Evolutionary conservation across 2,888 invertebrate species (phyloP).

Genomic region (Melipona bicolor): DNA sequence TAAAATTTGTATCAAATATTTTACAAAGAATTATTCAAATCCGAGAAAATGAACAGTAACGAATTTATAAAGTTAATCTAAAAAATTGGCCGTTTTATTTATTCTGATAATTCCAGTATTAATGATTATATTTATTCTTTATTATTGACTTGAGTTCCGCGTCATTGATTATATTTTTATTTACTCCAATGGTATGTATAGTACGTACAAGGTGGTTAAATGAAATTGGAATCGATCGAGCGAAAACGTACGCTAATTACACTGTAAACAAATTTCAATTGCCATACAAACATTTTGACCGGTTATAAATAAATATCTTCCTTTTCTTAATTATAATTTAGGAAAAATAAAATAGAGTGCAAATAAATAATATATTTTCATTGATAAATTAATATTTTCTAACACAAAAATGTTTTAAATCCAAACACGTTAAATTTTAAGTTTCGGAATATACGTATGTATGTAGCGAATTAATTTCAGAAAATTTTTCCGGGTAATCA

Average conservation of each 20-base stretch:
- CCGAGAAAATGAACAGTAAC: background rate
- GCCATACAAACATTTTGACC: background rate
- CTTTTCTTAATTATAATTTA: background rate
- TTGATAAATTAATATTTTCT: background rate
- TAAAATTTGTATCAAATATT: background rate
- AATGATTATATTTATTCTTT: background rate
- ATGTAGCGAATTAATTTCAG: constrained; percentile 11
- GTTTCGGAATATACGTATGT: background rate
- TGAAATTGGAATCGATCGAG: constrained; percentile 39
- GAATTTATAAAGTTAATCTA: background rate
- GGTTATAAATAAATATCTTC: background rate
- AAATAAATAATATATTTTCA: background rate
- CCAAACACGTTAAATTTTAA: background rate
- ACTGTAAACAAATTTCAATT: background rate
- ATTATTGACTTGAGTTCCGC: background rate
- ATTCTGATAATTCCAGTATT: background rate
- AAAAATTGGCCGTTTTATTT: background rate
- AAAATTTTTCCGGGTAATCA: background rate
- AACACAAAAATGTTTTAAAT: background rate
- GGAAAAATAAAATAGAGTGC: background rate
- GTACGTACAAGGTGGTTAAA: constrained; percentile 15
- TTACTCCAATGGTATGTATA: background rate
- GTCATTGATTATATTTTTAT: background rate
- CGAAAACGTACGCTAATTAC: background rate
- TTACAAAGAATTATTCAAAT: background rate